Evolutionary conservation across 2,888 invertebrate genomes (phyloP).

Genomic region (Barypeithes pellucidus): DNA sequence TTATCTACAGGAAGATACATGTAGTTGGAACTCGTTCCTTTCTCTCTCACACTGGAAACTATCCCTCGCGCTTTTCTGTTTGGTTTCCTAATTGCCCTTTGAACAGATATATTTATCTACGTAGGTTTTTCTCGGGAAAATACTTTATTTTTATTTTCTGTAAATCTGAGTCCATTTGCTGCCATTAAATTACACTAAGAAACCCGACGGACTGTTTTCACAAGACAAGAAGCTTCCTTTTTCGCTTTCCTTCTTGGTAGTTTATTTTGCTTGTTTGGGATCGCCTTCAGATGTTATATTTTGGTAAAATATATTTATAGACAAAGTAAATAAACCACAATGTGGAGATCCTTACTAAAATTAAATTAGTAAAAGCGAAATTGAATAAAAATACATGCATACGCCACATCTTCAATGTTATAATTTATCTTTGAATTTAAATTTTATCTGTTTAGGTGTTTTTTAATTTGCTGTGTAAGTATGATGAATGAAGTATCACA

Average conservation of each 20-base stretch:
- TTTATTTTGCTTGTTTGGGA: conserved; percentile 9
- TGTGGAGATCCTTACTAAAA: too few species aligned
- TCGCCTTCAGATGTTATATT: background rate
- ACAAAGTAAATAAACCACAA: too few species aligned
- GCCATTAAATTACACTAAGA: conserved; percentile 28
- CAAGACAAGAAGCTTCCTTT: conserved; percentile 21
- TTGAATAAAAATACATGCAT: too few species aligned
- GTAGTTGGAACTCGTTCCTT: too few species aligned
- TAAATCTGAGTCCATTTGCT: conserved; percentile 24
- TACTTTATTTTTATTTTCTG: conserved; percentile 3
- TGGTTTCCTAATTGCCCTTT: conserved; percentile 15
- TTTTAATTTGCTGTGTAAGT: too few species aligned
- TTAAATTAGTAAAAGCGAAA: too few species aligned
- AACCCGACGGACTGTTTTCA: conserved; percentile 20
- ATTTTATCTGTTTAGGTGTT: too few species aligned
- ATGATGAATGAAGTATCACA: too few species aligned
- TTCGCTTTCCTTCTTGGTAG: conserved; percentile 1
- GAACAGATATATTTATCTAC: conserved; percentile 22
- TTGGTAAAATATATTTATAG: background rate
- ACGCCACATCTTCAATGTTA: too few species aligned
- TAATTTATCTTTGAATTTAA: too few species aligned
- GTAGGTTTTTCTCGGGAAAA: background rate
- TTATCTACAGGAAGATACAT: too few species aligned
- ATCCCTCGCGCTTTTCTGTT: background rate
- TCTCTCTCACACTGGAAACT: background rate